Percentiles rank a stretch among this genome's conserved stretches.
These are phyloP conservation scores for Seriola rivoliana DNA, from an alignment of 2,113 vertebrate species.

Conservation along the genomic window DNA sequence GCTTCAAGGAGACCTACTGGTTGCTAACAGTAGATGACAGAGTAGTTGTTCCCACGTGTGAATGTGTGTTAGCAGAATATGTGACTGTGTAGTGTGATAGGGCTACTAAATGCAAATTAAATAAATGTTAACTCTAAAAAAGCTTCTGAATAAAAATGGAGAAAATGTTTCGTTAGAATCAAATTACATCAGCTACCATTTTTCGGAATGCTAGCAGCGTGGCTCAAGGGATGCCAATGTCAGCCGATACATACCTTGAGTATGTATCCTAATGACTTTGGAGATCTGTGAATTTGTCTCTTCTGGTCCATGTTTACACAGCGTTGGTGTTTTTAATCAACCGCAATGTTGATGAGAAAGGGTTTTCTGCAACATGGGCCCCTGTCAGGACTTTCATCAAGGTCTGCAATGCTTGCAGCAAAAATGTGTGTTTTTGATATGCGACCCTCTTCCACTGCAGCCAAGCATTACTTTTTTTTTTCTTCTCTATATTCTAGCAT, in stretches of 20 bases:
- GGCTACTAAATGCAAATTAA: not conserved
- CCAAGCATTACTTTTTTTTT: not conserved
- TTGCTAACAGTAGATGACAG: not conserved
- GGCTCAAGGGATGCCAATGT: too few relatives aligned
- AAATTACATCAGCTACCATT: not conserved
- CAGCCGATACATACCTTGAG: too few relatives aligned
- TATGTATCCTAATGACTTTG: too few relatives aligned
- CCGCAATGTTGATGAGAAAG: not conserved
- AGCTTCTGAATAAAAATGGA: not conserved
- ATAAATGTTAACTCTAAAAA: not conserved
- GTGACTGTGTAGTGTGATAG: not conserved
- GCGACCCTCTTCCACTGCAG: not conserved
- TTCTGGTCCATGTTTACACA: not conserved
- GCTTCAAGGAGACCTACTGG: slow-evolving; percentile 16
- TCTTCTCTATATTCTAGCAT: not conserved
- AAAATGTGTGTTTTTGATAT: not conserved
- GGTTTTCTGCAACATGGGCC: too few relatives aligned
- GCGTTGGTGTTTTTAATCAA: too few relatives aligned
- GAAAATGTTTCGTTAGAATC: not conserved
- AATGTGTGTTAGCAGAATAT: slow-evolving; percentile 1
- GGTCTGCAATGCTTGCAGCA: not conserved
- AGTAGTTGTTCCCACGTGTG: not conserved
- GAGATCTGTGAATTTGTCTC: not conserved
- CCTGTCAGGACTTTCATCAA: not conserved
- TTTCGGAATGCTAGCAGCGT: not conserved